phyloP scores from a whole-genome alignment of 2,113 vertebrate species.

The Mormyrus iriodes region DNA sequence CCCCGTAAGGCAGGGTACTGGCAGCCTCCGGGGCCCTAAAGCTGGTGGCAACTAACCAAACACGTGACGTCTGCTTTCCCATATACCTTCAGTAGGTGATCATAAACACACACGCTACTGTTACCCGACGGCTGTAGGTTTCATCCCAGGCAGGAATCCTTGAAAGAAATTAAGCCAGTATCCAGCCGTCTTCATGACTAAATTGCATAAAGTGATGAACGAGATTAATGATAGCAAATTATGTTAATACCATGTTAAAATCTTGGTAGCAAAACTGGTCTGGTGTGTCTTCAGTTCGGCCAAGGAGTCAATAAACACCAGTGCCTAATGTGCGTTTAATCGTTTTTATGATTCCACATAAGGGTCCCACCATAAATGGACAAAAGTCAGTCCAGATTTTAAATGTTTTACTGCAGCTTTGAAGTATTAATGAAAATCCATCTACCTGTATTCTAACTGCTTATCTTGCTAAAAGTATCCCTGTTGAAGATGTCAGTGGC shows the following conservation, averaged over 20 bases:
- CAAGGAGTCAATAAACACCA: background rate
- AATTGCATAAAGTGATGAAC: background rate
- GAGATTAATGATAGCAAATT: background rate
- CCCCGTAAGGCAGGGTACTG: background rate
- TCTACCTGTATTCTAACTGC: background rate
- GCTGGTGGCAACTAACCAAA: background rate
- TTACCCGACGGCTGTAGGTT: background rate
- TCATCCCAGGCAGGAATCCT: background rate
- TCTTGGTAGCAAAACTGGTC: background rate
- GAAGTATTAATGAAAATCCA: background rate
- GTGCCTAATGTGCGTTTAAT: background rate
- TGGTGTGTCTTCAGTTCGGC: background rate
- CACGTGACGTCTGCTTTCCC: background rate
- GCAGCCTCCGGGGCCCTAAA: background rate
- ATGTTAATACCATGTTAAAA: background rate
- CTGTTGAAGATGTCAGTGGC: background rate
- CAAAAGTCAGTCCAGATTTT: background rate
- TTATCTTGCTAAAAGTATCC: background rate
- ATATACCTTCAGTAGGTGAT: background rate
- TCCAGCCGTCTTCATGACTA: background rate
- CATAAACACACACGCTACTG: background rate
- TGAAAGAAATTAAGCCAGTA: background rate
- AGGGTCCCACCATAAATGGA: background rate
- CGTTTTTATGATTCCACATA: background rate
- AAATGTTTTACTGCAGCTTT: background rate